A percentile compares a stretch with the other conserved stretches of the same genome.
These are phyloP conservation scores for Poecilia latipinna DNA, from an alignment of 2,113 vertebrate species.

Conservation along the genomic window DNA sequence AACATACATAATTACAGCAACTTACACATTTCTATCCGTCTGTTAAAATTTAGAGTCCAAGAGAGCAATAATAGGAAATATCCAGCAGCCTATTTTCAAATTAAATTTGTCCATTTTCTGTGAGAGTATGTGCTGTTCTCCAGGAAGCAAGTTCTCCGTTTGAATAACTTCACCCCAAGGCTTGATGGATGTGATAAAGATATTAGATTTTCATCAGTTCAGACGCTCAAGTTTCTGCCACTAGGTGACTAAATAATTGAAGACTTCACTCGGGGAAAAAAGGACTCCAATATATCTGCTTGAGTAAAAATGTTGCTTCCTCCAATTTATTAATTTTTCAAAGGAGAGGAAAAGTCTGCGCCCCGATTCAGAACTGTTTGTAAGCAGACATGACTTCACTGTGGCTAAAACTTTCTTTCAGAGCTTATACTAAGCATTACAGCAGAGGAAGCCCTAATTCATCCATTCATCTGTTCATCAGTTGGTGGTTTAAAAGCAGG, in stretches of 20 bases:
- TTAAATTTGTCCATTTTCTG: constrained; percentile 58
- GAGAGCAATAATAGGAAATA: constrained; percentile 62
- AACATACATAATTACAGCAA: constrained; percentile 54
- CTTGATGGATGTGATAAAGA: constrained; percentile 71
- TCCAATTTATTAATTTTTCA: constrained; percentile 60
- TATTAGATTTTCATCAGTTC: constrained; percentile 76
- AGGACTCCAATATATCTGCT: constrained; percentile 54
- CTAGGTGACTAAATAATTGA: constrained; percentile 72
- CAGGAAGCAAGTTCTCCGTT: constrained; percentile 47
- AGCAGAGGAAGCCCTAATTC: not conserved
- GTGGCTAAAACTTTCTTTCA: not conserved
- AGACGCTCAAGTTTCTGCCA: constrained; percentile 62
- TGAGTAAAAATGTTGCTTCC: constrained; percentile 51
- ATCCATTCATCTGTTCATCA: not conserved
- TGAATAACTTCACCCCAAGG: constrained; percentile 53
- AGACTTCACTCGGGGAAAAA: constrained; percentile 53
- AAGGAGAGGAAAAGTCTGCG: constrained; percentile 31
- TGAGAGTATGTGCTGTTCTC: constrained; percentile 36
- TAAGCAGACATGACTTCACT: constrained; percentile 10
- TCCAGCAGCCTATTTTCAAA: constrained; percentile 65
- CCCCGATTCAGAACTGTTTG: constrained; percentile 12
- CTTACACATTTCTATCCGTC: constrained; percentile 49
- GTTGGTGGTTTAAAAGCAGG: not conserved
- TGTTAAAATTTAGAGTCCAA: constrained; percentile 60
- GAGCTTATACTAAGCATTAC: not conserved